Percentiles rank a stretch among this genome's conserved stretches.
These are phyloP conservation scores for Camponotus floridanus DNA, from an alignment of 1,140 invertebrate species.

Conservation along the genomic window DNA sequence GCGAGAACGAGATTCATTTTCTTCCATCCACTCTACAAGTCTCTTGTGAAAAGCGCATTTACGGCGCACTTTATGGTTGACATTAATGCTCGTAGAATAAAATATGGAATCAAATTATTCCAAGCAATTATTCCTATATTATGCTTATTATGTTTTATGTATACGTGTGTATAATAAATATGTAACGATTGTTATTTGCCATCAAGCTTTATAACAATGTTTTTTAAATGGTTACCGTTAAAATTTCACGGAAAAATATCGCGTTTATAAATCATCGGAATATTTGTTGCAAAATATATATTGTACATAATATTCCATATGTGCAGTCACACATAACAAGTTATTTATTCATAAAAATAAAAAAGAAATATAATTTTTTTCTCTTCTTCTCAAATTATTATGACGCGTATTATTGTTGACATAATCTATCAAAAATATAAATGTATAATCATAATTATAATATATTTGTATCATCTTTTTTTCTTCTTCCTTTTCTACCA, in stretches of 20 bases:
- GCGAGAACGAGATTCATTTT: constrained; percentile 14
- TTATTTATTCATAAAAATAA: background rate
- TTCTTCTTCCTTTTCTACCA: background rate
- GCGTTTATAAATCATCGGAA: too few relatives aligned
- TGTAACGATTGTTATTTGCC: background rate
- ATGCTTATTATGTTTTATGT: background rate
- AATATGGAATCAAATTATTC: background rate
- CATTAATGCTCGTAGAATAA: background rate
- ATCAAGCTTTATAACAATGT: too few relatives aligned
- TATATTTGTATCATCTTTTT: background rate
- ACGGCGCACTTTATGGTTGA: background rate
- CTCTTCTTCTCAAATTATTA: background rate
- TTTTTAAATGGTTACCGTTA: background rate
- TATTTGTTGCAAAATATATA: background rate
- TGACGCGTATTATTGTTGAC: background rate
- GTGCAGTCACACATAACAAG: background rate
- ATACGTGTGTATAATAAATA: background rate
- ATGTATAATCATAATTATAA: background rate
- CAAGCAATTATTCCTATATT: background rate
- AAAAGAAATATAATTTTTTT: too few relatives aligned
- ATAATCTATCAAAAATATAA: background rate
- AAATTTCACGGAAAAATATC: background rate
- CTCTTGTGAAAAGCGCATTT: background rate
- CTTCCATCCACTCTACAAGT: background rate
- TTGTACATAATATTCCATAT: background rate